Conservation (phyloP, 1,140 invertebrate genomes). For the Drosophila sturtevanti region DNA sequence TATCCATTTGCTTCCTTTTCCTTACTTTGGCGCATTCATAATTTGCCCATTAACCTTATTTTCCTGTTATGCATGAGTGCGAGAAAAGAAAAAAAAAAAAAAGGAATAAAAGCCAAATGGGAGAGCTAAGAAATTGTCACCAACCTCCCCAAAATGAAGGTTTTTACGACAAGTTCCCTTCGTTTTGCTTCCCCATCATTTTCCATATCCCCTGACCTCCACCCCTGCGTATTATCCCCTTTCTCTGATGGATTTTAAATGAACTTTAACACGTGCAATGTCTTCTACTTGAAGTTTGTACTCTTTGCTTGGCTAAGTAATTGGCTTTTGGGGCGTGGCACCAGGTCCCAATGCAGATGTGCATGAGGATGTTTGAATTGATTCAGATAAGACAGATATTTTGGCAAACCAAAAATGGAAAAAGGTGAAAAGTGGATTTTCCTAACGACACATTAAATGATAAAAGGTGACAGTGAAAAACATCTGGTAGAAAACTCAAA, state of each 20-base stretch:
- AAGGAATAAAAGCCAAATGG: not conserved
- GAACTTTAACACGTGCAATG: slow-evolving; percentile 77
- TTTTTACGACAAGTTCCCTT: slow-evolving; percentile 17
- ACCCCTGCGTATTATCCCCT: slow-evolving; percentile 13
- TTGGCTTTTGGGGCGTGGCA: slow-evolving; percentile 58
- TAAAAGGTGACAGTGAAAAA: not conserved
- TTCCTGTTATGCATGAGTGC: slow-evolving; percentile 46
- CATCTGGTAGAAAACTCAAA: not conserved
- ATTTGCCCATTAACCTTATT: slow-evolving; percentile 9
- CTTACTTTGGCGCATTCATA: slow-evolving; percentile 62
- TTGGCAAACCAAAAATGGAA: not conserved
- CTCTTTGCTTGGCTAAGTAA: slow-evolving; percentile 61
- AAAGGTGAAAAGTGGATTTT: not conserved
- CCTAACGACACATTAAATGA: not conserved
- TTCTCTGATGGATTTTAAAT: slow-evolving; percentile 76
- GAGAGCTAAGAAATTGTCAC: slow-evolving; percentile 56
- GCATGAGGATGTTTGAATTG: slow-evolving; percentile 31
- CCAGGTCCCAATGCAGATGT: slow-evolving; percentile 16
- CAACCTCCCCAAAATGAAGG: slow-evolving; percentile 34
- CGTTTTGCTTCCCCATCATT: not conserved
- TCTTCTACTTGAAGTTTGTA: slow-evolving; percentile 21
- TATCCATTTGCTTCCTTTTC: slow-evolving; percentile 1
- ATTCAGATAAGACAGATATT: not conserved
- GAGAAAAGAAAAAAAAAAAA: slow-evolving; percentile 33
- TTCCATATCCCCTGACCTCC: not conserved